phyloP scores from a whole-genome alignment of 2,797 vertebrate species.

The Melanotaenia trifasciata region DNA sequence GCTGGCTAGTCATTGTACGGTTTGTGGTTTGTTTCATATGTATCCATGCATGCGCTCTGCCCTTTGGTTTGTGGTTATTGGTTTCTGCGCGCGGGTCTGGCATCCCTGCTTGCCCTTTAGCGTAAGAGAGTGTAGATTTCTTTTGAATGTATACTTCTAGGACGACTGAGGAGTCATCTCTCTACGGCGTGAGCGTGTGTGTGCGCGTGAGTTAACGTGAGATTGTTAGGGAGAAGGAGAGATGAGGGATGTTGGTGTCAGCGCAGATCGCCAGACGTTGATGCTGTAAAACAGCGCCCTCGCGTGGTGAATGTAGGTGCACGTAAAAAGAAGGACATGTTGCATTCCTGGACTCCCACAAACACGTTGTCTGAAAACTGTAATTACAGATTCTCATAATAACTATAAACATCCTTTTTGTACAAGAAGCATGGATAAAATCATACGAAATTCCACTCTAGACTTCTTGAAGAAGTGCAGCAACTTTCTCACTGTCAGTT shows the following conservation, averaged over 20 bases:
- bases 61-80: background rate
- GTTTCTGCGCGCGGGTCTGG: background rate
- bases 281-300: slow-evolving; percentile 53
- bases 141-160: background rate
- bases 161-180: background rate
- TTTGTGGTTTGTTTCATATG: slow-evolving; percentile 46
- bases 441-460: background rate
- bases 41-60: slow-evolving; percentile 29
- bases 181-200: background rate
- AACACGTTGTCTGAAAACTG: background rate
- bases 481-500: background rate
- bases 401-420: background rate
- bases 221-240: background rate
- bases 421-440: background rate
- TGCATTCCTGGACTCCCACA: background rate
- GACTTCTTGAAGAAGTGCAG: background rate
- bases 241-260: slow-evolving; percentile 24
- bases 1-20: slow-evolving; percentile 47
- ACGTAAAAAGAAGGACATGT: too few species aligned
- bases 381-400: background rate
- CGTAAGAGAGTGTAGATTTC: background rate
- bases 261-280: background rate
- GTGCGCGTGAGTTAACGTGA: background rate
- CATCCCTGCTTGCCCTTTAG: background rate
- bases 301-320: slow-evolving; percentile 10